Base-by-base conservation (phyloP, 2,888 invertebrate genomes). In the Podotricha telesiphe region DNA sequence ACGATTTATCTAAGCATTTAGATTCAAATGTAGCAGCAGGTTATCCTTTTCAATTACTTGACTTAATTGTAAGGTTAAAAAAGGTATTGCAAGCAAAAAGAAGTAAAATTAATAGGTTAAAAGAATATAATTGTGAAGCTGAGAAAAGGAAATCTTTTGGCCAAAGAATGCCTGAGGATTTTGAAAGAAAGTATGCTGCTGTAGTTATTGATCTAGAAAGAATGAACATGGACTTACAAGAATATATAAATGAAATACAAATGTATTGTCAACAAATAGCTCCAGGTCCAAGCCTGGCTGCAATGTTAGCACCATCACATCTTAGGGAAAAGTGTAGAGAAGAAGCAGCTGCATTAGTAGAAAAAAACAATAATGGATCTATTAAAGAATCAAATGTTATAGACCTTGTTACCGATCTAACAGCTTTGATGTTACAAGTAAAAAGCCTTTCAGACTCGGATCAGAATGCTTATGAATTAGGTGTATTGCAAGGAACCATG, bases 401-500 rank as follows among this genome's bases (percentile, higher is more conserved):
- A 71, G 95, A 95, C 73, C 93, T 99, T 67, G 96, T 99, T 20
- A 96, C 97, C 65, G 96, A 97, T 85, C 93, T 99, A 62, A 97
- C 98, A 19, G 98, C 98, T 1, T 94, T 99, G 42, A 95, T 99
- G 95, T 91, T 98, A 61, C 98, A 98, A 94, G 95, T 98, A 0
- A 96, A 96, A 94, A 95, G 95, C 82, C 88, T 93, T 51, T 94
- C 96, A 8, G 96, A 96, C 86, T 96, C 96, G 1, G 96, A 97
- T 82, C 95, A 96, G 83, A 98, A 97, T 86, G 96, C 97, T 2
- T 98, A 98, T 87, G 98, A 99, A 83, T 93, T 98, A 66, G 96
- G 97, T 86, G 97, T 98, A 20, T 91, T 98, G 55, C 97, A 98
- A 89, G 98, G 98, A 20, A 97, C 98, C 50, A 96, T 99, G 93